These are phyloP conservation scores for Zoanthus sansibaricus DNA, from an alignment of 92 coral and sea anemone genomes.

Conservation along the genomic window DNA sequence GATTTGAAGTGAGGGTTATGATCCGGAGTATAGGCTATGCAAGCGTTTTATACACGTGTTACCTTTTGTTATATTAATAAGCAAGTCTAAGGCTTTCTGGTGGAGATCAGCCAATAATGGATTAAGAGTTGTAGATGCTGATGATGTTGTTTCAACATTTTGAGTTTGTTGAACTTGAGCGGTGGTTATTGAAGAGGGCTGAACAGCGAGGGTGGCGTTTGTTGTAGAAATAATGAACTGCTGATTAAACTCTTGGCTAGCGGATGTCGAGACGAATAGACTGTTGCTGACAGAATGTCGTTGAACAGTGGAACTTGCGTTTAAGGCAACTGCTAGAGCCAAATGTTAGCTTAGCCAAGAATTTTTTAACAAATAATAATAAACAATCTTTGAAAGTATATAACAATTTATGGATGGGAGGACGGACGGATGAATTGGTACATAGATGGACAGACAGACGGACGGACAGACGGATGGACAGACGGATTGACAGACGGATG, in stretches of 20 bases:
- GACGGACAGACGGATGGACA: neutral
- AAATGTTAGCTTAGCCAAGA: neutral
- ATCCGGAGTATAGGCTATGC: neutral
- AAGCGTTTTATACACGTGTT: neutral
- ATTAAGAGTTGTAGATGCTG: neutral
- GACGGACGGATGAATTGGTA: no score
- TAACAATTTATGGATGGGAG: no score
- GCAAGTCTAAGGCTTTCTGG: neutral
- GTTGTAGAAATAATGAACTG: neutral
- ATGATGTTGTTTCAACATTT: neutral
- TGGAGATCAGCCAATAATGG: neutral
- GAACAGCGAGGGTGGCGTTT: neutral
- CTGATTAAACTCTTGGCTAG: neutral
- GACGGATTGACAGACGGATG: neutral
- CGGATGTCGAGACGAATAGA: neutral
- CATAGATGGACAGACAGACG: neutral
- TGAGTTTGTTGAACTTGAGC: slow-evolving; percentile 23
- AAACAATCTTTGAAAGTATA: neutral
- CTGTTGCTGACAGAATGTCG: slow-evolving; percentile 7
- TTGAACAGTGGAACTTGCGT: slow-evolving; percentile 8
- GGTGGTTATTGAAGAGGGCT: neutral
- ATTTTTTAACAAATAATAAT: neutral
- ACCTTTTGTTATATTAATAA: slow-evolving; percentile 14
- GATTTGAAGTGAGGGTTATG: neutral
- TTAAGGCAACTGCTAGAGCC: slow-evolving; percentile 17